A percentile compares a stretch with the other conserved stretches of the same genome.
These are phyloP conservation scores for Sceloporus undulatus DNA, from an alignment of 2,113 vertebrate genomes.

Conservation along the genomic window DNA sequence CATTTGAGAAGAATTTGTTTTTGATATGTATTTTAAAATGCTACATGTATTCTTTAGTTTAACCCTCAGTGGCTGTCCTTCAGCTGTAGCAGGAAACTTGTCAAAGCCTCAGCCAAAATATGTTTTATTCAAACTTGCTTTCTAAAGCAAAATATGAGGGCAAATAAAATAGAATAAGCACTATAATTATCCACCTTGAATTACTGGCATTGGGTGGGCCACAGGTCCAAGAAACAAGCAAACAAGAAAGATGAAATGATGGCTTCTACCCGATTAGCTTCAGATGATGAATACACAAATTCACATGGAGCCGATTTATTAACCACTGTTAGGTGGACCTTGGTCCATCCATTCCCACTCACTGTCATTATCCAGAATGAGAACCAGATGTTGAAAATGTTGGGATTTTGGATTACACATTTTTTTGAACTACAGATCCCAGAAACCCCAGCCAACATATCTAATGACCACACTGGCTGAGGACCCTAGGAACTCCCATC, in stretches of 20 bases:
- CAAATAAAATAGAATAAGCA: not conserved
- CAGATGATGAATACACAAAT: not conserved
- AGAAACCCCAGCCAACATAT: not conserved
- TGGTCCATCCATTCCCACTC: not conserved
- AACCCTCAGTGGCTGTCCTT: too few relatives aligned
- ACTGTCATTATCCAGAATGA: too few relatives aligned
- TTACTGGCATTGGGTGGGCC: not conserved
- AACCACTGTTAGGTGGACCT: not conserved
- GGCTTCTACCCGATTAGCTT: not conserved
- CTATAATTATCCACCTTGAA: not conserved
- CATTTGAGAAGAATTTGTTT: too few relatives aligned
- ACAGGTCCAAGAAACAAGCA: not conserved
- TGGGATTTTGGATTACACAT: too few relatives aligned
- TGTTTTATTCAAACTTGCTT: not conserved
- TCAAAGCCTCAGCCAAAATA: not conserved
- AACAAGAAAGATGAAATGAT: not conserved
- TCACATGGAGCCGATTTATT: not conserved
- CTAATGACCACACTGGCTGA: not conserved
- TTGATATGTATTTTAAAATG: too few relatives aligned
- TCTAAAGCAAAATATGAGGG: not conserved
- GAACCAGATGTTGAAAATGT: too few relatives aligned
- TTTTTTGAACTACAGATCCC: not conserved
- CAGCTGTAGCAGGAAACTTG: not conserved
- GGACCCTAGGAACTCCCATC: not conserved
- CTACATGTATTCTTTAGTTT: too few relatives aligned